These are phyloP conservation scores for Zaprionus davidi DNA, from an alignment of 1,140 invertebrate species.

Conservation along the genomic window DNA sequence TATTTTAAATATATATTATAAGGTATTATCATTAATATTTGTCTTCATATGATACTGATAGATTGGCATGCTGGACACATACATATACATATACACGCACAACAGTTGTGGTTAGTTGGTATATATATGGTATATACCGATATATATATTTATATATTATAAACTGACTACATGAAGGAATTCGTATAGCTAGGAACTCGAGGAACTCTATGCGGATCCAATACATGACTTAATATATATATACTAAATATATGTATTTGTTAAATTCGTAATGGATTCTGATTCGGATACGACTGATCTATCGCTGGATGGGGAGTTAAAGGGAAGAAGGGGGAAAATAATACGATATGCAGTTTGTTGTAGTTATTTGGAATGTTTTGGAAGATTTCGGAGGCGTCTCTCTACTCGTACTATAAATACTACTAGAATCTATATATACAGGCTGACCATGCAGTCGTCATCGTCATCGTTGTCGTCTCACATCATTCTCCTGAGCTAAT, in stretches of 20 bases:
- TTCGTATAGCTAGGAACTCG: conserved; percentile 56
- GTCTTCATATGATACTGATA: conserved; percentile 36
- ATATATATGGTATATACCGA: conserved; percentile 16
- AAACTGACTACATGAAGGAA: conserved; percentile 21
- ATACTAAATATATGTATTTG: conserved; percentile 57
- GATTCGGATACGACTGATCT: conserved; percentile 67
- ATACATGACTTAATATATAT: conserved; percentile 44
- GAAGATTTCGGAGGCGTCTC: conserved; percentile 56
- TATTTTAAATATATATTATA: conserved; percentile 41
- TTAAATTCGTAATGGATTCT: conserved; percentile 73
- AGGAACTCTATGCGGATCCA: conserved; percentile 55
- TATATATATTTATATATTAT: conserved; percentile 4
- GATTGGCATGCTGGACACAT: conserved; percentile 51
- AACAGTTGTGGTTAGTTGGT: conserved; percentile 52
- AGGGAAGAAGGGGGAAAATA: conserved; percentile 10
- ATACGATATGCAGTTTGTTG: conserved; percentile 63
- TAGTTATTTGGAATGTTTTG: conserved; percentile 48
- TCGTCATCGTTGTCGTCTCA: not conserved
- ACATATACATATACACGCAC: conserved; percentile 36
- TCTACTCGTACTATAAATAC: not conserved
- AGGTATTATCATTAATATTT: conserved; percentile 12
- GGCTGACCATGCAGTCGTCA: not conserved
- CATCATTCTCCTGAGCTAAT: conserved; percentile 74
- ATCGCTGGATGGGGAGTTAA: conserved; percentile 52
- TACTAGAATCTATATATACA: conserved; percentile 47